Evolutionary conservation across 1,140 invertebrate species (phyloP), one percentile per base, ranked within the genome.

Genomic region (Campoletis sonorensis): DNA sequence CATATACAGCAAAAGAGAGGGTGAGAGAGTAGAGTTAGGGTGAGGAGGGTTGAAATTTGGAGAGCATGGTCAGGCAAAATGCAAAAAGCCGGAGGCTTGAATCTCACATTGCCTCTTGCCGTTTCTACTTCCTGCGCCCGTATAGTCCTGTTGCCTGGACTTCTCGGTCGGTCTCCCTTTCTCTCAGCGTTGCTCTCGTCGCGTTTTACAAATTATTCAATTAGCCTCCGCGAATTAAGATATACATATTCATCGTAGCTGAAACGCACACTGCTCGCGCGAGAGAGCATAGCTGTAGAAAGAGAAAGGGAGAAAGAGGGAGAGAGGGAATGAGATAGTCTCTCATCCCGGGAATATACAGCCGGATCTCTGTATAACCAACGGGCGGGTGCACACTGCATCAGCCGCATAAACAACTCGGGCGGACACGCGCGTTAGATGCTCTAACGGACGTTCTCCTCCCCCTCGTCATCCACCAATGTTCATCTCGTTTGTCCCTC

Each of bases 121-220:
- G 30, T 70, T 70, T 70, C 67, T 33, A 70, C 67, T 70, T 82
- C 81, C 85, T 83, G 79, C 71, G 81, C 73, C 64, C 82, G 81
- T 64, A 61, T 26, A n/a, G 30, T 70, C 27, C 67, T 33, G 30
- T 64, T 64, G 61, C 21, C 45, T 54, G 49, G 21, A 49, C 26
- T 49, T 72, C 49, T 21, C 67, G 18, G n/a, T 45, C 51, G 37
- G 23, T 58, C 67, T 72, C 68, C 37, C 45, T 80, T 30, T 27
- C 77, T 79, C 61, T 51, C 49, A 16, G 16, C 61, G 79, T 77
- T 40, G 81, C 79, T 37, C 79, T 75, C 79, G 68, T 80, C 85
- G 88, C 90, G 91, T 91, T 92, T 92, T 91, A 92, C 91, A 92
- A 92, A 92, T 92, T 92, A 92, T 92, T 92, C 91, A 92, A 92